Percentiles rank a stretch among this genome's conserved stretches.
Conservation (phyloP, 2,888 invertebrate species). For the Tetragonula carbonaria region DNA sequence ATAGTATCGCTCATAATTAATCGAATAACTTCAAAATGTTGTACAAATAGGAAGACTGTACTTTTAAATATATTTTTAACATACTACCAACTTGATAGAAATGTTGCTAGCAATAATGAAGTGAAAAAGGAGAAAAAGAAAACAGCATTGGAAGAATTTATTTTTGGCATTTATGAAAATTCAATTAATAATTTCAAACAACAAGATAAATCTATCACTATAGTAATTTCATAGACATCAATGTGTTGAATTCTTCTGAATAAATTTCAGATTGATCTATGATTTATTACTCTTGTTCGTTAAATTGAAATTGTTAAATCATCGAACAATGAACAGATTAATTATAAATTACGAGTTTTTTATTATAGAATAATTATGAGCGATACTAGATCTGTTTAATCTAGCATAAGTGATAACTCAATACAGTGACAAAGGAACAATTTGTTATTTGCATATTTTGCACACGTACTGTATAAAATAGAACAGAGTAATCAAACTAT, state of each 20-base stretch:
- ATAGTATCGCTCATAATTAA: slow-evolving; percentile 7
- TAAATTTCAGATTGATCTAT: background rate
- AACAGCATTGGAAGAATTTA: background rate
- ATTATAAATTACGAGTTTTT: background rate
- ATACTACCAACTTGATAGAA: background rate
- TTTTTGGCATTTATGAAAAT: background rate
- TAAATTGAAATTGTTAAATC: background rate
- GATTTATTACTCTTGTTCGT: background rate
- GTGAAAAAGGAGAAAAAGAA: background rate
- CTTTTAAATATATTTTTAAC: slow-evolving; percentile 2
- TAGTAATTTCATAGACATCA: background rate
- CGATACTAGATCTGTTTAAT: slow-evolving; percentile 14
- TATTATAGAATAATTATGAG: slow-evolving; percentile 5
- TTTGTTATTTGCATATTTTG: slow-evolving; percentile 53
- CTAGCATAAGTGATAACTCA: slow-evolving; percentile 24
- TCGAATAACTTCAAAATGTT: background rate
- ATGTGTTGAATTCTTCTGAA: background rate
- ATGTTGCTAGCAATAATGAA: background rate
- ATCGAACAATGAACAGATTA: background rate
- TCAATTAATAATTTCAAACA: background rate
- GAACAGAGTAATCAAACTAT: slow-evolving; percentile 46
- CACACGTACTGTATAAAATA: slow-evolving; percentile 54
- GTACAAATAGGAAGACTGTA: background rate
- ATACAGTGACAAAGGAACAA: slow-evolving; percentile 8
- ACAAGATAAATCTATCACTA: background rate